Evolutionary conservation across 2,797 vertebrate species (phyloP).

Genomic region (Antennarius maculatus): DNA sequence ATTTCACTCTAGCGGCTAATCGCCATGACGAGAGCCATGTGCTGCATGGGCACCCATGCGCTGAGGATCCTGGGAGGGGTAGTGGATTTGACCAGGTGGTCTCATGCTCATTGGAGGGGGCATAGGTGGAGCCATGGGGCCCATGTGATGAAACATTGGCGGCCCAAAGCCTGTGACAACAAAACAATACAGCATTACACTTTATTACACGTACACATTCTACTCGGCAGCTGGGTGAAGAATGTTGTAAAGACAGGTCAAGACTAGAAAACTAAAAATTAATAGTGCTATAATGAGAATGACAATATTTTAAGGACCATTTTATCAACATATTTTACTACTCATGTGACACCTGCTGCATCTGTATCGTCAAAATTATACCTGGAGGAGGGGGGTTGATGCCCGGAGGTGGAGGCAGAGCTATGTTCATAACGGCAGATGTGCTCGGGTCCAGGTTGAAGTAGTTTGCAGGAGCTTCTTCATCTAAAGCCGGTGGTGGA

Average conservation of each 20-base stretch:
- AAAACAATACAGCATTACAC: neutral
- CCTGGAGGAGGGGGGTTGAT: slow-evolving; percentile 96
- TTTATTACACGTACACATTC: neutral
- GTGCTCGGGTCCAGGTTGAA: slow-evolving; percentile 93
- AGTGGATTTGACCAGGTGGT: slow-evolving; percentile 96
- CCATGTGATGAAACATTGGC: slow-evolving; percentile 89
- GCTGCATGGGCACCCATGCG: slow-evolving; percentile 96
- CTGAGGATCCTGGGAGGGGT: slow-evolving; percentile 98
- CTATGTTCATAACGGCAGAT: slow-evolving; percentile 92
- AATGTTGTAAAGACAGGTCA: too few species aligned
- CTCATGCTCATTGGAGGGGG: slow-evolving; percentile 93
- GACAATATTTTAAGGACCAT: too few species aligned
- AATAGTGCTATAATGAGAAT: too few species aligned
- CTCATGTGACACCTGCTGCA: neutral
- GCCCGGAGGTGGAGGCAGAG: slow-evolving; percentile 93
- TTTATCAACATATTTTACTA: neutral
- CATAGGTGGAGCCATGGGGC: slow-evolving; percentile 90
- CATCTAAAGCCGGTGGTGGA: slow-evolving; percentile 91
- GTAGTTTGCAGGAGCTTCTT: slow-evolving; percentile 94
- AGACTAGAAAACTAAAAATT: too few species aligned
- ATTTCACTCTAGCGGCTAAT: slow-evolving; percentile 50
- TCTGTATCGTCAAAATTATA: slow-evolving; percentile 14
- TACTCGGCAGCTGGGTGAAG: neutral
- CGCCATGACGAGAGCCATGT: slow-evolving; percentile 72
- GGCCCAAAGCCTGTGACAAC: slow-evolving; percentile 88